Percentiles rank a stretch among this genome's conserved stretches.
Evolutionary conservation across 1,140 invertebrate genomes (phyloP).

Genomic region (Drosophila tropicalis): DNA sequence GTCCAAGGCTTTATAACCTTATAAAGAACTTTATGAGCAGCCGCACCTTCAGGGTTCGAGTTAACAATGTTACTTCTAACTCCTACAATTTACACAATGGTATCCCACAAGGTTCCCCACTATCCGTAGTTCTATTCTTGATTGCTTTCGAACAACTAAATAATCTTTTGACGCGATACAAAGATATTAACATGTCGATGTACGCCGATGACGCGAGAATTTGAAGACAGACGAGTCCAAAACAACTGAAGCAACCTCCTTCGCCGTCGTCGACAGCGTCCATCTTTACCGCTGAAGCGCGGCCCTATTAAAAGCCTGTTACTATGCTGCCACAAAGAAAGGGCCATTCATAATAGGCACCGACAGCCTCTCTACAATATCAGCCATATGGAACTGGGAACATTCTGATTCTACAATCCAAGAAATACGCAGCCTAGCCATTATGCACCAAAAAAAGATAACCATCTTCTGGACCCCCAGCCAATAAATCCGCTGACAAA

Average conservation of each 20-base stretch:
- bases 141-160: conserved; percentile 31
- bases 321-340: not conserved
- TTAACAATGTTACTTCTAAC: conserved; percentile 17
- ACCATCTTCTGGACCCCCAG: not conserved
- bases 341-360: no score
- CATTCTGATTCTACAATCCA: not conserved
- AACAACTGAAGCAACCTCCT: not conserved
- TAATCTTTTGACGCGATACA: conserved; percentile 20
- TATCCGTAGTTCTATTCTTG: conserved; percentile 36
- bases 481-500: no score
- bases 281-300: not conserved
- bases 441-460: not conserved
- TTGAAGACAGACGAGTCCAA: not conserved
- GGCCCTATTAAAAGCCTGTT: not conserved
- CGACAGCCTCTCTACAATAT: no score
- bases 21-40: no score
- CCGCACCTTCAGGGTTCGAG: no score
- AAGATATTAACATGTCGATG: conserved; percentile 26
- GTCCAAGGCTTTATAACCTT: conserved; percentile 15
- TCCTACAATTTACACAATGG: conserved; percentile 25
- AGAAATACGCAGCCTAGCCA: no score
- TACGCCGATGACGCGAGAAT: conserved; percentile 29
- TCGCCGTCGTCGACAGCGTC: not conserved
- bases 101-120: conserved; percentile 36
- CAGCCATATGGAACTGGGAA: no score